Conservation (phyloP, 1,140 invertebrate species). For the Eubasilissa regina region DNA sequence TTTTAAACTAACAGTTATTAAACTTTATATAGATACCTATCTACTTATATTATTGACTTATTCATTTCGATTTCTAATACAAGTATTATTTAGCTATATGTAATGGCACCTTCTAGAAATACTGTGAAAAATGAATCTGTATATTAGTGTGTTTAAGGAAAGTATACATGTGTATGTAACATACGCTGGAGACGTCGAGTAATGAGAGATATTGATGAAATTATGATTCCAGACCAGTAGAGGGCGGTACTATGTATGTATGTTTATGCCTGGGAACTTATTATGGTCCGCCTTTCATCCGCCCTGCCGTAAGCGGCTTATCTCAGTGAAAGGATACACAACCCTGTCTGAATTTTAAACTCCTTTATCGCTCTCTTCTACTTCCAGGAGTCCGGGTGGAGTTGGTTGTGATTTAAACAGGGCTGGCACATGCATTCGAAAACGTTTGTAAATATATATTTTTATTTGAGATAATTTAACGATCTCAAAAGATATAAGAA, state of each 20-base stretch:
- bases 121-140: no score
- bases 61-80: no score
- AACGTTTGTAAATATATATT: no score
- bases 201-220: background rate
- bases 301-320: conserved; percentile 51
- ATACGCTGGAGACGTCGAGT: background rate
- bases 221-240: background rate
- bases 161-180: no score
- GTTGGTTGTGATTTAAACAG: conserved; percentile 8
- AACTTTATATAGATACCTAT: no score
- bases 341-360: conserved; percentile 57
- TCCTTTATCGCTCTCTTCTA: conserved; percentile 54
- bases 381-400: conserved; percentile 10
- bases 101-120: no score
- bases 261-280: conserved; percentile 29
- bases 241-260: background rate
- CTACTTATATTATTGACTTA: no score
- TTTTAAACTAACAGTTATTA: no score
- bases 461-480: no score
- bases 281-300: conserved; percentile 47
- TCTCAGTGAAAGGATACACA: conserved; percentile 51
- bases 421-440: background rate
- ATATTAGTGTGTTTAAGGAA: no score
- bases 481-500: no score
- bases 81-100: no score